Evolutionary conservation across 2,888 invertebrate genomes (phyloP), one percentile per base, ranked within the genome.

Genomic region (Euclidia mi): DNA sequence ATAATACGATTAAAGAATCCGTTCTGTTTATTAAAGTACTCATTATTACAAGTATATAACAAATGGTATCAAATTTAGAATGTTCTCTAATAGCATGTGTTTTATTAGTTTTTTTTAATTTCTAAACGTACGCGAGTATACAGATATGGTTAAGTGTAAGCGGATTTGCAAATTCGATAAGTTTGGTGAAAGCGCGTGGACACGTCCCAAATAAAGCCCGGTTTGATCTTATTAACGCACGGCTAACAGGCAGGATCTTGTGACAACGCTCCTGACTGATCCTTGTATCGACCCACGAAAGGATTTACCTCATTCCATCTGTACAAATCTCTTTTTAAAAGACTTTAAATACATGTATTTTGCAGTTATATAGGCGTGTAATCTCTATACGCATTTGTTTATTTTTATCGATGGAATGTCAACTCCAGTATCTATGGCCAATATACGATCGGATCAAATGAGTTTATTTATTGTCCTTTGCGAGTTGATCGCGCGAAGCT

Each of bases 161-260:
- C 93, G 90, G 91, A 89, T 92, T 92, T 91, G 92, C 90, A 91
- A 93, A 93, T 92, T 92, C 92, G 91, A 91, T 91, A 93, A 93
- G 91, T 92, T 92, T 89, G 88, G 88, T 88, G 87, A 91, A 92
- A 92, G 92, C 91, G 91, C 89, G 90, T 87, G 92, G 92, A 91
- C 91, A 88, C 82, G 84, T 89, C 88, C 91, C 91, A 82, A 88
- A 91, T 91, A 92, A 92, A 92, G 88, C 91, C 90, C 86, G 86
- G 89, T 87, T 90, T 94, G 92, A 94, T 94, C 94, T 92, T 92
- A 92, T 94, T 94, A 94, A 91, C 92, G 90, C 88, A 87, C 87
- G 91, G 88, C 87, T 91, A 91, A 90, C 91, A 86, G 89, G 81
- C 79, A 81, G 90, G 89, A 88, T 90, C 91, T 89, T 88, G 84